Evolutionary conservation across 1,140 invertebrate species (phyloP).

Genomic region (Fragariocoptes setiger): DNA sequence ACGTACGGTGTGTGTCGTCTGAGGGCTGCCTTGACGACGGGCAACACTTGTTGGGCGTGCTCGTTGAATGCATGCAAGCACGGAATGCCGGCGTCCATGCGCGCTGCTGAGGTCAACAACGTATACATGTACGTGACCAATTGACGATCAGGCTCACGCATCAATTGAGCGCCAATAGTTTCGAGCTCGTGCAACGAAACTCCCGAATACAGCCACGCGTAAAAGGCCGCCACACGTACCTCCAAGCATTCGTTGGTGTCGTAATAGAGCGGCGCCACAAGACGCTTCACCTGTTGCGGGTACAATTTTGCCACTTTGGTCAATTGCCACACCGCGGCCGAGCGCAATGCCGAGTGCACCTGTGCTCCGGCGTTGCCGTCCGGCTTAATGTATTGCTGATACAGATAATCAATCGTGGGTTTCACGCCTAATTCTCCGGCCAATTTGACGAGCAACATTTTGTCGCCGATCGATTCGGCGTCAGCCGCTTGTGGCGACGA

Average conservation of each 20-base stretch:
- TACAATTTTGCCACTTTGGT: slow-evolving; percentile 3
- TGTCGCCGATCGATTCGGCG: neutral
- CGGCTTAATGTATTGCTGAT: slow-evolving; percentile 3
- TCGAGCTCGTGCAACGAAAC: slow-evolving; percentile 6
- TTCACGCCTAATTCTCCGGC: neutral
- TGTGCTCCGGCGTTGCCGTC: slow-evolving; percentile 6
- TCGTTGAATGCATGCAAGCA: neutral
- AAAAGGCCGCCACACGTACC: slow-evolving; percentile 7
- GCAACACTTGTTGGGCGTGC: neutral
- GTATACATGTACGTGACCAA: slow-evolving; percentile 7
- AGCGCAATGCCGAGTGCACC: neutral
- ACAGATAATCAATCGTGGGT: neutral
- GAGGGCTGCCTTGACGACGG: neutral
- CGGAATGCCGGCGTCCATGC: neutral
- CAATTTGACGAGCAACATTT: neutral
- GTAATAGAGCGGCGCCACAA: slow-evolving; percentile 6
- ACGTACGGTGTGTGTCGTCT: neutral
- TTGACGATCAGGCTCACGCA: slow-evolving; percentile 5
- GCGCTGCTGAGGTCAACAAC: neutral
- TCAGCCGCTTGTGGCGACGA: neutral
- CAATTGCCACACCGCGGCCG: slow-evolving; percentile 5
- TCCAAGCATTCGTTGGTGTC: slow-evolving; percentile 8
- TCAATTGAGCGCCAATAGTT: slow-evolving; percentile 5
- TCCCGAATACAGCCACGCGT: slow-evolving; percentile 1
- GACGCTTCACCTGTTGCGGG: slow-evolving; percentile 3